These are phyloP conservation scores for Rhizomys pruinosus DNA, from an alignment of 2,113 vertebrate species.

Conservation along the genomic window DNA sequence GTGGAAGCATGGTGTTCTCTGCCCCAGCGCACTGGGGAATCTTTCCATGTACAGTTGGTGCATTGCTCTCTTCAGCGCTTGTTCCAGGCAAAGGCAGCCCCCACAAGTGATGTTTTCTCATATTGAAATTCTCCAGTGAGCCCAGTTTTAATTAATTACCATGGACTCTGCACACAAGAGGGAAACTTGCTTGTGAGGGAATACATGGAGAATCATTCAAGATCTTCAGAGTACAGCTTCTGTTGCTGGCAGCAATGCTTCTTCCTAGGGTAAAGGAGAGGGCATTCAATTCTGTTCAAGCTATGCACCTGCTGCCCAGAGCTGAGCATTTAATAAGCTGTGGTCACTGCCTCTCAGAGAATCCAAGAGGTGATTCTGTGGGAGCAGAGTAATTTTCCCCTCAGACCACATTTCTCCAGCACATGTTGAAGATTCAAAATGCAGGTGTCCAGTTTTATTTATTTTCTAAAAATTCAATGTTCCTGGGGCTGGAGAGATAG, in stretches of 20 bases:
- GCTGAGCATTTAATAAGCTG: background rate
- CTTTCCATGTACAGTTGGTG: background rate
- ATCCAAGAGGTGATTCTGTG: background rate
- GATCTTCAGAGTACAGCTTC: constrained; percentile 76
- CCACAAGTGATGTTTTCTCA: constrained; percentile 72
- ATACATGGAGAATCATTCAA: constrained; percentile 80
- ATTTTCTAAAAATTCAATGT: background rate
- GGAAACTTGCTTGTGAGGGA: constrained; percentile 75
- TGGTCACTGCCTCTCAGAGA: background rate
- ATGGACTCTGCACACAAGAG: constrained; percentile 79
- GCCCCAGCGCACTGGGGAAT: background rate
- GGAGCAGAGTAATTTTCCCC: background rate
- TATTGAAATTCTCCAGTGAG: constrained; percentile 73
- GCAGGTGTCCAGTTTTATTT: background rate
- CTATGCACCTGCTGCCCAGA: background rate
- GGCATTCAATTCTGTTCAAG: constrained; percentile 35
- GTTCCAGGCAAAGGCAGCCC: constrained; percentile 61
- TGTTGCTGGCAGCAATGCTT: constrained; percentile 73
- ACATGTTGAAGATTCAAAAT: background rate
- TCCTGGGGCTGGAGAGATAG: too few species aligned
- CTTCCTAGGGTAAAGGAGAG: constrained; percentile 50
- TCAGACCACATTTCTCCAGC: background rate
- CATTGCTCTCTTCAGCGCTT: background rate
- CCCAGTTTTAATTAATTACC: constrained; percentile 86
- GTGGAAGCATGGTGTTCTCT: background rate